These are phyloP conservation scores for Drosophila equinoxialis DNA, from an alignment of 1,140 invertebrate species.

Conservation along the genomic window DNA sequence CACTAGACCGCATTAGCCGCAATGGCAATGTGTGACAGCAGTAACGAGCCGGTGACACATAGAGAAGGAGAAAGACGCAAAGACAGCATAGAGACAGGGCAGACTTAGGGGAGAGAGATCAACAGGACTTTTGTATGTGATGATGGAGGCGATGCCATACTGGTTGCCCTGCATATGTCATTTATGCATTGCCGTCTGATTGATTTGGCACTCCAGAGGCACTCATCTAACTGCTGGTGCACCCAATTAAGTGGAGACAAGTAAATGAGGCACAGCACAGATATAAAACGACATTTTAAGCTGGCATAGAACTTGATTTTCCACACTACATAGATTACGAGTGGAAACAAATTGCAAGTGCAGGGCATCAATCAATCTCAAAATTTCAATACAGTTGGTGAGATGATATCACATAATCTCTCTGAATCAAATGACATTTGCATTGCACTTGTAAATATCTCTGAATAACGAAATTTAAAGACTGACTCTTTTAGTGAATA, in stretches of 20 bases:
- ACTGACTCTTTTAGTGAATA: too few species aligned
- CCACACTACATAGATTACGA: not conserved
- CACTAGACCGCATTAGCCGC: constrained; percentile 62
- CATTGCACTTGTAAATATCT: too few species aligned
- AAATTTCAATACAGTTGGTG: too few species aligned
- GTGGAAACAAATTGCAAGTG: not conserved
- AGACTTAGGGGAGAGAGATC: not conserved
- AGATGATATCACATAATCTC: too few species aligned
- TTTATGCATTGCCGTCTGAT: constrained; percentile 61
- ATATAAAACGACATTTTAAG: not conserved
- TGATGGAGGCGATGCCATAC: constrained; percentile 3
- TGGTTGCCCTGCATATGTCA: constrained; percentile 45
- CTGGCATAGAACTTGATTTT: not conserved
- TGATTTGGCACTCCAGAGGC: constrained; percentile 53
- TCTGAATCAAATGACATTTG: too few species aligned
- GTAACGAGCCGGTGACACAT: constrained; percentile 44
- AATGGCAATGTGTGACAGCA: constrained; percentile 67
- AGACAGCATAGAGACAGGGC: constrained; percentile 6
- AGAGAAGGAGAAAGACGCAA: constrained; percentile 12
- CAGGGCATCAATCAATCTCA: too few species aligned
- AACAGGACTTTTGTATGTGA: not conserved
- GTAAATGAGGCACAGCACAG: constrained; percentile 29
- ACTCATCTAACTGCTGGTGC: constrained; percentile 3
- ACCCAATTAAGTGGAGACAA: constrained; percentile 8
- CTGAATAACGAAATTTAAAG: too few species aligned